Percentiles rank a stretch among this genome's conserved stretches.
phyloP scores from a whole-genome alignment of 2,113 vertebrate genomes.

The Myxocyprinus asiaticus region DNA sequence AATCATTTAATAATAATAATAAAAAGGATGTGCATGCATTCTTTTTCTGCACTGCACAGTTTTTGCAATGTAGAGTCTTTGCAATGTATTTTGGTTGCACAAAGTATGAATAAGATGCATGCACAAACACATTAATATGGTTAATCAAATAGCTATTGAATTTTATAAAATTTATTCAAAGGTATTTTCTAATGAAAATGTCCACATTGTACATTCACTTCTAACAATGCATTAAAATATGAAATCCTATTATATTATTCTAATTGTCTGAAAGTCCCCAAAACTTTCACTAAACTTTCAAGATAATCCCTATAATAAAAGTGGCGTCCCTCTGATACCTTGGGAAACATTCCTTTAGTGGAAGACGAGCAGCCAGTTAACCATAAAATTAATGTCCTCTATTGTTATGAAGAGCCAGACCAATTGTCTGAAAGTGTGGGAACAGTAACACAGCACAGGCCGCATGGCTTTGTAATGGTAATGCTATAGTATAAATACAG shows the following conservation, averaged over 20 bases:
- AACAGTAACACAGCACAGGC: constrained; percentile 73
- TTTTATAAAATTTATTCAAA: neutral
- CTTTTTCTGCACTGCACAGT: no score
- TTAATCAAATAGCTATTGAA: neutral
- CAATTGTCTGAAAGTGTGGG: constrained; percentile 77
- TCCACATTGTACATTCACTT: neutral
- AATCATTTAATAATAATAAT: no score
- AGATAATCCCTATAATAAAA: constrained; percentile 17
- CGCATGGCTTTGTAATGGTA: constrained; percentile 82
- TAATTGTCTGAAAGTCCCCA: neutral
- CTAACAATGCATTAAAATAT: neutral
- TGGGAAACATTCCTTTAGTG: constrained; percentile 65
- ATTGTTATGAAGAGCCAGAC: constrained; percentile 73
- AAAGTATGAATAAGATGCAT: neutral
- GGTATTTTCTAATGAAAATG: neutral
- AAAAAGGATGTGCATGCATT: no score
- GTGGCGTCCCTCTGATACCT: constrained; percentile 63
- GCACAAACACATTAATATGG: neutral
- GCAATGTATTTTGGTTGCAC: neutral
- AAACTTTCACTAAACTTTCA: constrained; percentile 12
- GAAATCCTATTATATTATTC: neutral
- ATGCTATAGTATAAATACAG: constrained; percentile 73
- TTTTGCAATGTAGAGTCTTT: neutral
- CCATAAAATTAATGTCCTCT: constrained; percentile 70
- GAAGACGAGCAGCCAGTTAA: constrained; percentile 65